These are phyloP conservation scores for Oryzias melastigma DNA, from an alignment of 2,113 vertebrate genomes.

Conservation along the genomic window DNA sequence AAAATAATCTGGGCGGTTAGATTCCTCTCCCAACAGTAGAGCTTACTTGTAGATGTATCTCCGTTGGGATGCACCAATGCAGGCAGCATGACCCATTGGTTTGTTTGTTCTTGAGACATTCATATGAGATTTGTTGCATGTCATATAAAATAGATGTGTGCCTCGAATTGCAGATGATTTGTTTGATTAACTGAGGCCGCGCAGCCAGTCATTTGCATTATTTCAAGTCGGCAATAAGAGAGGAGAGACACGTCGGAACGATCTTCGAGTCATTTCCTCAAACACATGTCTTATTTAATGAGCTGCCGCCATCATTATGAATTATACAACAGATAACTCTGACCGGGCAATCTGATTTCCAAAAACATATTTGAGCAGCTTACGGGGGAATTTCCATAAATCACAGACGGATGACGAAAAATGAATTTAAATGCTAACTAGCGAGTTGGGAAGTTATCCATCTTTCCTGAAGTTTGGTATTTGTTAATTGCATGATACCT, in stretches of 20 bases:
- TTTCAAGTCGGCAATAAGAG: slow-evolving; percentile 26
- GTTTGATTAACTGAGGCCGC: slow-evolving; percentile 41
- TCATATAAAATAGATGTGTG: slow-evolving; percentile 44
- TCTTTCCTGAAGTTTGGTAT: slow-evolving; percentile 25
- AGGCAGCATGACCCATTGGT: slow-evolving; percentile 64
- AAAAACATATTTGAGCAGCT: slow-evolving; percentile 29
- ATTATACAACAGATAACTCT: slow-evolving; percentile 41
- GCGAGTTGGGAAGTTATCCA: slow-evolving; percentile 14
- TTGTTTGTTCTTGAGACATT: slow-evolving; percentile 51
- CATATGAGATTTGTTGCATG: slow-evolving; percentile 65
- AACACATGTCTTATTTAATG: slow-evolving; percentile 42
- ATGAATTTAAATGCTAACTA: slow-evolving; percentile 26
- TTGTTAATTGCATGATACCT: slow-evolving; percentile 19
- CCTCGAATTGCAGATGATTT: slow-evolving; percentile 36
- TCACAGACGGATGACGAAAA: slow-evolving; percentile 23
- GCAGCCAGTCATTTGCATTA: slow-evolving; percentile 32
- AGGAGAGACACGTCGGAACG: slow-evolving; percentile 24
- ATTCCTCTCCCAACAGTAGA: slow-evolving; percentile 21
- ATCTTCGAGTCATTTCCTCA: slow-evolving; percentile 36
- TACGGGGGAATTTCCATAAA: slow-evolving; percentile 33
- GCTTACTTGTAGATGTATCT: slow-evolving; percentile 9
- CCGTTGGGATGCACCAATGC: slow-evolving; percentile 30
- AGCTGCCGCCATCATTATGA: slow-evolving; percentile 41
- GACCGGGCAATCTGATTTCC: slow-evolving; percentile 37
- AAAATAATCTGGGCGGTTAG: slow-evolving; percentile 29